These are phyloP conservation scores for Troilus luridus DNA, from an alignment of 2,888 invertebrate genomes.

Conservation along the genomic window DNA sequence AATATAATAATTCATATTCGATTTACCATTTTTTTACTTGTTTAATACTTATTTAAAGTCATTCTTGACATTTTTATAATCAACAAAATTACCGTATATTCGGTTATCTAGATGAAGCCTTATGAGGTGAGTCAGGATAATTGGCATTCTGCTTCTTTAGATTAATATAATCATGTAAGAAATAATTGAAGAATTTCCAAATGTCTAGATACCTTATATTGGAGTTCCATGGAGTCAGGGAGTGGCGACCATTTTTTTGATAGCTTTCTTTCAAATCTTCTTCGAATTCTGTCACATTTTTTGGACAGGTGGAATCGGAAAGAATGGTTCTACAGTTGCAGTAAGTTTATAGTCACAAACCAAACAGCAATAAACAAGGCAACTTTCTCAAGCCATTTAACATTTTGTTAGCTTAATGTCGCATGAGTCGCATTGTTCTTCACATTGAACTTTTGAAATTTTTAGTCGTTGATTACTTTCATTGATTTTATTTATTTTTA, in stretches of 20 bases:
- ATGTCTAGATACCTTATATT: slow-evolving; percentile 63
- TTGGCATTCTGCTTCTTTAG: slow-evolving; percentile 38
- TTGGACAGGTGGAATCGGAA: slow-evolving; percentile 84
- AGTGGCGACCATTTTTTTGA: slow-evolving; percentile 62
- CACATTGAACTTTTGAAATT: slow-evolving; percentile 31
- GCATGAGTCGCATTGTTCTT: slow-evolving; percentile 45
- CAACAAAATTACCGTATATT: background rate
- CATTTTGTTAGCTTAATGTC: slow-evolving; percentile 50
- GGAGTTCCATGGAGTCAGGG: slow-evolving; percentile 60
- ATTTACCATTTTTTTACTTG: background rate
- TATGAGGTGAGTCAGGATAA: slow-evolving; percentile 35
- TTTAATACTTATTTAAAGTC: background rate
- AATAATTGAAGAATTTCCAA: slow-evolving; percentile 50
- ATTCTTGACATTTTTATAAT: background rate
- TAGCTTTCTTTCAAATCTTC: slow-evolving; percentile 76
- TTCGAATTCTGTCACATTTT: slow-evolving; percentile 74
- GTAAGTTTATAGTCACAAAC: slow-evolving; percentile 76
- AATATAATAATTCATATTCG: background rate
- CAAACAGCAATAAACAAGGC: slow-evolving; percentile 44
- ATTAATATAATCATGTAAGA: slow-evolving; percentile 25
- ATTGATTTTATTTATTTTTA: slow-evolving; percentile 66
- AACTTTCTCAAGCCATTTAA: slow-evolving; percentile 32
- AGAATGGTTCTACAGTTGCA: slow-evolving; percentile 98
- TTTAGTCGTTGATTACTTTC: background rate
- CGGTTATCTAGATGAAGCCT: slow-evolving; percentile 1